phyloP scores from a whole-genome alignment of 1,140 invertebrate genomes.

The Holcopasites calliopsidis region DNA sequence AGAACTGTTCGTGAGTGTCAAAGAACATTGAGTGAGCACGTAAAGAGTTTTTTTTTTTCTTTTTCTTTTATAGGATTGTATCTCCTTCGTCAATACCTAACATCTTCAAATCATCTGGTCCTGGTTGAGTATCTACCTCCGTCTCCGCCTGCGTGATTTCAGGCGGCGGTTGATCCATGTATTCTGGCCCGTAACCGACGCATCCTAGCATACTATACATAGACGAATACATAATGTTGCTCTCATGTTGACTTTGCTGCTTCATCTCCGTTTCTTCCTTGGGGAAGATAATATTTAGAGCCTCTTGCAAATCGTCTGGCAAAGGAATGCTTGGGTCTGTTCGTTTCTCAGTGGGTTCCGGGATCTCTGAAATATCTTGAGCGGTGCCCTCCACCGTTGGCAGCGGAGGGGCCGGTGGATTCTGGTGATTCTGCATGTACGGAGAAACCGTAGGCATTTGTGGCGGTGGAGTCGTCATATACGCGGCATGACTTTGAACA shows the following conservation, averaged over 20 bases:
- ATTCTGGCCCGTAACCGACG: conserved; percentile 75
- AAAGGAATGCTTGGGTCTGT: conserved; percentile 72
- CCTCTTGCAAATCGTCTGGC: conserved; percentile 85
- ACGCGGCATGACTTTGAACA: conserved; percentile 39
- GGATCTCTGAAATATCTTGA: conserved; percentile 66
- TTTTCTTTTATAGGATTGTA: conserved; percentile 73
- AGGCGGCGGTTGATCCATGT: conserved; percentile 78
- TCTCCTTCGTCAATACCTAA: conserved; percentile 79
- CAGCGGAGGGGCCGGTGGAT: conserved; percentile 73
- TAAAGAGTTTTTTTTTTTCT: too few relatives aligned
- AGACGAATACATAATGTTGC: conserved; percentile 75
- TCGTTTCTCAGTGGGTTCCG: conserved; percentile 71
- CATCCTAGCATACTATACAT: conserved; percentile 78
- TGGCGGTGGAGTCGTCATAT: conserved; percentile 52
- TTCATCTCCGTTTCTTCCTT: conserved; percentile 65
- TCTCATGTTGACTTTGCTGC: conserved; percentile 65
- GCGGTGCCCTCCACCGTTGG: conserved; percentile 36
- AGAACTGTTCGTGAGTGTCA: background rate
- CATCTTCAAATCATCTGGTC: conserved; percentile 78
- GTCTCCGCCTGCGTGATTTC: conserved; percentile 76
- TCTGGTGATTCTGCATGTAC: conserved; percentile 63
- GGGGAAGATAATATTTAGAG: conserved; percentile 86
- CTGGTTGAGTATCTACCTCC: conserved; percentile 73
- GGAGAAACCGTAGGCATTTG: conserved; percentile 29
- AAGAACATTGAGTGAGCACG: background rate